A percentile compares a stretch with the other conserved stretches of the same genome.
Evolutionary conservation across 2,797 vertebrate species (phyloP).

Genomic region (Enoplosus armatus): DNA sequence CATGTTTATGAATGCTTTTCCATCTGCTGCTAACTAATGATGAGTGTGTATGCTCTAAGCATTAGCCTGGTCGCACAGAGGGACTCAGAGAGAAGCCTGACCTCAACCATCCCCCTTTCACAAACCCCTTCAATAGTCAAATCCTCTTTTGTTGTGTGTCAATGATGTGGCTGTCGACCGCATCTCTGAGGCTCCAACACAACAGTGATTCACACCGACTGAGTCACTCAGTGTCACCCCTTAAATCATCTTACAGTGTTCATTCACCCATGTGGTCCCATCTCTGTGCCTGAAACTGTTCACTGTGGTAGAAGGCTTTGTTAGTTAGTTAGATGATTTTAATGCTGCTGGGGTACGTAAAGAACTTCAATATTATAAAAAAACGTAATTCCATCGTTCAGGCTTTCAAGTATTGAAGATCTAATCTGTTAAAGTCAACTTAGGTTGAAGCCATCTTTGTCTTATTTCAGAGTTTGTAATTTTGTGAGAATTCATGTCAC

Average conservation of each 20-base stretch:
- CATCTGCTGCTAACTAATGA: constrained; percentile 7
- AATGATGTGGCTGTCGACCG: constrained; percentile 33
- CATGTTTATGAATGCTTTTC: neutral
- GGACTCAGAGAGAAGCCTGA: neutral
- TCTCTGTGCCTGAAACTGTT: constrained; percentile 25
- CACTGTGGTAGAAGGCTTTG: neutral
- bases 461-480: neutral
- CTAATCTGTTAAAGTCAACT: neutral
- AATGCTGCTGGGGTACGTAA: neutral
- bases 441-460: neutral
- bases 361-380: neutral
- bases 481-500: neutral
- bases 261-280: constrained; percentile 21
- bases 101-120: neutral
- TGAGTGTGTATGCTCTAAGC: neutral
- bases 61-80: neutral
- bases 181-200: constrained; percentile 34
- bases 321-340: constrained; percentile 2
- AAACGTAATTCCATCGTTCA: neutral
- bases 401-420: neutral
- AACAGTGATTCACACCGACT: constrained; percentile 49
- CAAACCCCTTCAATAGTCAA: constrained; percentile 14
- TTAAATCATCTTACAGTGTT: constrained; percentile 29
- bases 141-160: constrained; percentile 40
- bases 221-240: constrained; percentile 42